Evolutionary conservation across 35 echinoderm and acorn worm genomes (phyloP), one percentile per base, ranked within the genome.

Genomic region (Diadema setosum): DNA sequence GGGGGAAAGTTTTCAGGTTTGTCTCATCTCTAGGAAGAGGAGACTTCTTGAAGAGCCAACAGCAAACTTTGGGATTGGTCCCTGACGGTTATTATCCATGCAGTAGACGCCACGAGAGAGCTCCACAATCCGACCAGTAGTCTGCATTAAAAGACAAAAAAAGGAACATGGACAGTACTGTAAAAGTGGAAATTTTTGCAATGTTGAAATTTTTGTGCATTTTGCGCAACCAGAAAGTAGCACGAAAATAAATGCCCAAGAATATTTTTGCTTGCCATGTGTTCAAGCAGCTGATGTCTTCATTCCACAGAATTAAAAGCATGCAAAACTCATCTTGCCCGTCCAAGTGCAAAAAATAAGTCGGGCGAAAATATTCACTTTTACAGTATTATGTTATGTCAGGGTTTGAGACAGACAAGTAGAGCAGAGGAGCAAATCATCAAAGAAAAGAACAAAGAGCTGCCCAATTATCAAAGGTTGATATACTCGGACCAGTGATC

Each of bases 61-160:
- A 1, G 87, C 96, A 94, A 98, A 94, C 39, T 78, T 91, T 14
- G 89, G 96, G 40, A 83, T n/a, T 23, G 30, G 29, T 40, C 88
- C 89, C 9, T 70, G 46, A 25, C 80, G 85, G 39, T 85, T 92
- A 75, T 94, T 98, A 61, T 94, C 92, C 52, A 98, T 9, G 76
- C 96, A 98, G 89, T 98, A 98, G 4, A 98, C 96, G 18, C 96
- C 96, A 32, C 96, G 86, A 11, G 96, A 93, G n/a, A 98, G 89
- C 73, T 98, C 92, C 16, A 91, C 92, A 26, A 98, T 46, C 27
- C 92, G 84, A 35, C 96, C 96, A 26, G 96, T 98, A 23, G 96
- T 98, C 95, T 98, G 80, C 26, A 75, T 70, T 65, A 88, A 81
- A 42, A 85, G 67, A 18, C 34, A 74, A 89, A 0, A 45, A 61